Evolutionary conservation across 2,113 vertebrate species (phyloP).

Genomic region (Cavia porcellus): DNA sequence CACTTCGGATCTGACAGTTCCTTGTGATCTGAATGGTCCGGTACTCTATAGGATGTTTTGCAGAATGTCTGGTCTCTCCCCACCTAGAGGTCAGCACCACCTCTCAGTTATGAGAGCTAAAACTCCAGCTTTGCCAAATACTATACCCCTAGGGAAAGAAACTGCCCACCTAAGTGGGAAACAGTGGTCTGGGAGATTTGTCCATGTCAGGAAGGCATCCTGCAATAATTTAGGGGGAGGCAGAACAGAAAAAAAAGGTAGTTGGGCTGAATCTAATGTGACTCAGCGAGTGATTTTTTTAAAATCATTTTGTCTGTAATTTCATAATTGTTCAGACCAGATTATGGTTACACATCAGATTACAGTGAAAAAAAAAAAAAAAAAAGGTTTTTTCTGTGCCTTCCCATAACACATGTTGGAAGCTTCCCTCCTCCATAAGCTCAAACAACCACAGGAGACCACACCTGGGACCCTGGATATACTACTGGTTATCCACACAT

Average conservation of each 20-base stretch:
- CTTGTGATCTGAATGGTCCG: fast-evolving
- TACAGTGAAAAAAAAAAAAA: background rate
- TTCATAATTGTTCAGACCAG: background rate
- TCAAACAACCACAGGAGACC: background rate
- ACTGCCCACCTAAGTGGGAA: background rate
- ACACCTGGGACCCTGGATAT: background rate
- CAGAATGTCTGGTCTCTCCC: background rate
- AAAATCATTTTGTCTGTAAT: background rate
- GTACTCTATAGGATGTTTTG: fast-evolving
- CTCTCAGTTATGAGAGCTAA: background rate
- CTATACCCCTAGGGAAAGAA: background rate
- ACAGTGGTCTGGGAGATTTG: too few species aligned
- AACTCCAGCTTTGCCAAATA: fast-evolving
- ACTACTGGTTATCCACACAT: fast-evolving
- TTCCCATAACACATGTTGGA: background rate
- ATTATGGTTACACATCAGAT: background rate
- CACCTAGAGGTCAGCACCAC: conserved; percentile 67
- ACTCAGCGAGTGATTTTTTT: background rate
- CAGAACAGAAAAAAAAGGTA: background rate
- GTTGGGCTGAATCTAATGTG: background rate
- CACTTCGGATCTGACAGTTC: background rate
- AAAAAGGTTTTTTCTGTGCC: background rate
- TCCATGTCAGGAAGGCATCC: background rate
- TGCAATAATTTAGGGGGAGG: background rate
- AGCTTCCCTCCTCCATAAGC: background rate